Evolutionary conservation across 2,888 invertebrate genomes (phyloP).

Genomic region (Drosophila rellima): DNA sequence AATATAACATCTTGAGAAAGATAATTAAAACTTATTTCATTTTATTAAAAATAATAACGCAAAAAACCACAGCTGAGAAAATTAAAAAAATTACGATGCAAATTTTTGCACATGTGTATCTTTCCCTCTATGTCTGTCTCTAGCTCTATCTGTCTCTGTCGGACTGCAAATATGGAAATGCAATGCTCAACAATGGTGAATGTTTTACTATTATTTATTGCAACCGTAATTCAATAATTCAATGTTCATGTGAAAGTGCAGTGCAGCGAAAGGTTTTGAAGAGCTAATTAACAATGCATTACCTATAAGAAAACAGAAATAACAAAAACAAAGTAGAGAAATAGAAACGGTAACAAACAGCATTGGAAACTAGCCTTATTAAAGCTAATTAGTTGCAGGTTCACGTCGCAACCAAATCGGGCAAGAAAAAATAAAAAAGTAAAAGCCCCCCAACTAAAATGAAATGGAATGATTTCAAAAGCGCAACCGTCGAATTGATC

Average conservation of each 20-base stretch:
- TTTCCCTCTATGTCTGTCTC: not conserved
- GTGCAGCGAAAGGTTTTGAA: slow-evolving; percentile 66
- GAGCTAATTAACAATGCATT: slow-evolving; percentile 30
- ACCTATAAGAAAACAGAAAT: slow-evolving; percentile 15
- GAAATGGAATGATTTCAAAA: slow-evolving; percentile 48
- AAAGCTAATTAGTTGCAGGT: slow-evolving; percentile 56
- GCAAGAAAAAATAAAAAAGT: slow-evolving; percentile 51
- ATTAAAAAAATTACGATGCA: slow-evolving; percentile 36
- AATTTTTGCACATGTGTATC: slow-evolving; percentile 19
- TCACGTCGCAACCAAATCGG: slow-evolving; percentile 49
- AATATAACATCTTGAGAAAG: not conserved
- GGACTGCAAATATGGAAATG: slow-evolving; percentile 63
- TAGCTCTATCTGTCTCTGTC: not conserved
- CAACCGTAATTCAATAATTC: slow-evolving; percentile 71
- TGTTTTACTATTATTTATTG: slow-evolving; percentile 73
- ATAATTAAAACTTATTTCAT: not conserved
- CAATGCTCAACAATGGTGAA: slow-evolving; percentile 73
- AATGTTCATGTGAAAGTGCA: slow-evolving; percentile 73
- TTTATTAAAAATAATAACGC: slow-evolving; percentile 7
- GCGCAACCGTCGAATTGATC: slow-evolving; percentile 56
- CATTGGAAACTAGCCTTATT: slow-evolving; percentile 57
- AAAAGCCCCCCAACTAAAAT: slow-evolving; percentile 36
- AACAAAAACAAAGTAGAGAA: slow-evolving; percentile 7
- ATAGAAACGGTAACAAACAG: slow-evolving; percentile 35
- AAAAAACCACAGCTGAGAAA: slow-evolving; percentile 12